Percentiles rank a stretch among this genome's conserved stretches.
These are phyloP conservation scores for Smittia aterrima DNA, from an alignment of 2,888 invertebrate genomes.

Conservation along the genomic window DNA sequence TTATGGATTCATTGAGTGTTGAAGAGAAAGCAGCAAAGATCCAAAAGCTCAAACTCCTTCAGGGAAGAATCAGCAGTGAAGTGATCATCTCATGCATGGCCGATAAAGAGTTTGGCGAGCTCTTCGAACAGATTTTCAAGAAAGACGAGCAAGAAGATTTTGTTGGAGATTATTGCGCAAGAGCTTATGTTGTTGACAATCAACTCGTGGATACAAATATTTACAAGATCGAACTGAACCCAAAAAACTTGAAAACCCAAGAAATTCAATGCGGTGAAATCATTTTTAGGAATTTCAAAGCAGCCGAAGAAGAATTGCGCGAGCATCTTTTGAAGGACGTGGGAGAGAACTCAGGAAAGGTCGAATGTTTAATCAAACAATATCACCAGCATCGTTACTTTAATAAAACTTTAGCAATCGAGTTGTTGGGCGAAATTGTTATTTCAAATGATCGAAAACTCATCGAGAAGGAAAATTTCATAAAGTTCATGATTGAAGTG, in stretches of 20 bases:
- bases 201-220: slow-evolving; percentile 12
- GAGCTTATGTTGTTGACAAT: slow-evolving; percentile 20
- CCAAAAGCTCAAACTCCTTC: not conserved
- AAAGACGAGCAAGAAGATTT: slow-evolving; percentile 33
- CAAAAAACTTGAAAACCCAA: not conserved
- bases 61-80: slow-evolving; percentile 13
- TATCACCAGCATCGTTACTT: slow-evolving; percentile 38
- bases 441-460: not conserved
- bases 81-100: slow-evolving; percentile 31
- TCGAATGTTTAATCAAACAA: slow-evolving; percentile 29
- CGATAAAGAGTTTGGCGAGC: slow-evolving; percentile 30
- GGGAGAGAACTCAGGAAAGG: not conserved
- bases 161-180: slow-evolving; percentile 33
- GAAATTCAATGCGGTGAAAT: slow-evolving; percentile 25
- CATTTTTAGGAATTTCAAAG: slow-evolving; percentile 16
- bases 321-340: slow-evolving; percentile 16
- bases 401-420: slow-evolving; percentile 21
- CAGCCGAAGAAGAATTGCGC: slow-evolving; percentile 18
- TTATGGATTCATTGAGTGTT: not conserved
- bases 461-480: slow-evolving; percentile 26
- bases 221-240: slow-evolving; percentile 10
- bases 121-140: slow-evolving; percentile 2
- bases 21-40: slow-evolving; percentile 23
- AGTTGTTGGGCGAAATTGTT: slow-evolving; percentile 3
- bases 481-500: slow-evolving; percentile 17